Percentiles rank a stretch among this genome's conserved stretches.
Conservation (phyloP, 2,113 vertebrate genomes). For the Melanerpes aurifrons region DNA sequence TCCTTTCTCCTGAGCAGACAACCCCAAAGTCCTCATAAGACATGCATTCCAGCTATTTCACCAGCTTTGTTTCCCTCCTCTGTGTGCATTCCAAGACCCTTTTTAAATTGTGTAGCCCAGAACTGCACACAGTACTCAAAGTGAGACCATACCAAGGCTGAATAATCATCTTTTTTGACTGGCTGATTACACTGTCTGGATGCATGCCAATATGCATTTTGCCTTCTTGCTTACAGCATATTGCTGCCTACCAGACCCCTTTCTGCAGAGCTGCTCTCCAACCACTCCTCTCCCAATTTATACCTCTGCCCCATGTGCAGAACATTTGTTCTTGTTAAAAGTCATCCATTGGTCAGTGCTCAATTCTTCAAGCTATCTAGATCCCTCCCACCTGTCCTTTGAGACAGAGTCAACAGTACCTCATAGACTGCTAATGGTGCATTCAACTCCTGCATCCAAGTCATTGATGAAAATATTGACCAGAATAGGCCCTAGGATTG, state of each 20-base stretch:
- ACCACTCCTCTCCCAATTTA: not conserved
- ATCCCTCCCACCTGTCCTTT: not conserved
- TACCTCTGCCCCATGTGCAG: not conserved
- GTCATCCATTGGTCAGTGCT: not conserved
- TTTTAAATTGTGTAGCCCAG: too few relatives aligned
- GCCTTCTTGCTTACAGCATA: not conserved
- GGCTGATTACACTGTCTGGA: not conserved
- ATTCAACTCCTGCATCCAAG: not conserved
- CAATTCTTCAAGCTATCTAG: not conserved
- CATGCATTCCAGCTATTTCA: too few relatives aligned
- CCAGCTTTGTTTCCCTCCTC: too few relatives aligned
- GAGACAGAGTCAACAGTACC: not conserved
- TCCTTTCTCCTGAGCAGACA: too few relatives aligned
- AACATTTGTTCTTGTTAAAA: not conserved
- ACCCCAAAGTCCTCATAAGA: too few relatives aligned
- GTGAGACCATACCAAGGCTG: too few relatives aligned
- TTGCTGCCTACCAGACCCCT: rapidly evolving
- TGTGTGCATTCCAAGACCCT: too few relatives aligned
- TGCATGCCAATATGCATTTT: not conserved
- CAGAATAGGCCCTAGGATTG: too few relatives aligned
- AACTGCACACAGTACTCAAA: too few relatives aligned
- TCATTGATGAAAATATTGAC: too few relatives aligned
- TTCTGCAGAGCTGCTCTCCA: not conserved
- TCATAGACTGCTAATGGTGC: not conserved
- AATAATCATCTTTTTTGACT: not conserved